phyloP scores from a whole-genome alignment of 2,888 invertebrate species.

The Cephus pulcher region DNA sequence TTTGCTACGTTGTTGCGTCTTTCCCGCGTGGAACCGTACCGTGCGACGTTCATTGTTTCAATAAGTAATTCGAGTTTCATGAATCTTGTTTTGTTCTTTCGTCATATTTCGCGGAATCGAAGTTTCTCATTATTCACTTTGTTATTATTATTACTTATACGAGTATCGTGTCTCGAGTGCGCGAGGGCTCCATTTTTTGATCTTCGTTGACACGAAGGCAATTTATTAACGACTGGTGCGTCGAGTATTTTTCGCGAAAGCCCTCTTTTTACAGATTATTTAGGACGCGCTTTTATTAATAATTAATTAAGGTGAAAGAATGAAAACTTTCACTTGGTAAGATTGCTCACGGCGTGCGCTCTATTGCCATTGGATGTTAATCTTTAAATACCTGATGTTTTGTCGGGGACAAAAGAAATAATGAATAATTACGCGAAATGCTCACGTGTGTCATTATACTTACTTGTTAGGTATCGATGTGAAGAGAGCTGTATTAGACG shows the following conservation, averaged over 20 bases:
- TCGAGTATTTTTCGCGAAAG: not conserved
- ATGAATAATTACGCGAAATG: not conserved
- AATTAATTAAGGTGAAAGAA: not conserved
- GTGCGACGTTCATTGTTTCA: not conserved
- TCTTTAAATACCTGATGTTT: not conserved
- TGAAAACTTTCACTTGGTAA: not conserved
- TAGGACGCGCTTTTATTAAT: not conserved
- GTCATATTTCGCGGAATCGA: not conserved
- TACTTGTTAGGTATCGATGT: not conserved
- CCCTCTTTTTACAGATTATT: not conserved
- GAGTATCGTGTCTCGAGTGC: not conserved
- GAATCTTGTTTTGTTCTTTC: not conserved
- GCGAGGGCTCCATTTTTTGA: not conserved
- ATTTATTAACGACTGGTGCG: not conserved
- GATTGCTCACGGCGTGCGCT: not conserved
- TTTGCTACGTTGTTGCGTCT: not conserved
- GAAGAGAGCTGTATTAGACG: not conserved
- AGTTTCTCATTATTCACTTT: not conserved
- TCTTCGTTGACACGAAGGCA: not conserved
- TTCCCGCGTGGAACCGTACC: not conserved
- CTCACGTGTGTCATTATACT: not conserved
- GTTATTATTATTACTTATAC: not conserved
- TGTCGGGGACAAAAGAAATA: not conserved
- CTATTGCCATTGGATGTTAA: not conserved
- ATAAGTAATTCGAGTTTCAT: not conserved